Evolutionary conservation across 2,113 vertebrate species (phyloP).

Genomic region (Micromys minutus): DNA sequence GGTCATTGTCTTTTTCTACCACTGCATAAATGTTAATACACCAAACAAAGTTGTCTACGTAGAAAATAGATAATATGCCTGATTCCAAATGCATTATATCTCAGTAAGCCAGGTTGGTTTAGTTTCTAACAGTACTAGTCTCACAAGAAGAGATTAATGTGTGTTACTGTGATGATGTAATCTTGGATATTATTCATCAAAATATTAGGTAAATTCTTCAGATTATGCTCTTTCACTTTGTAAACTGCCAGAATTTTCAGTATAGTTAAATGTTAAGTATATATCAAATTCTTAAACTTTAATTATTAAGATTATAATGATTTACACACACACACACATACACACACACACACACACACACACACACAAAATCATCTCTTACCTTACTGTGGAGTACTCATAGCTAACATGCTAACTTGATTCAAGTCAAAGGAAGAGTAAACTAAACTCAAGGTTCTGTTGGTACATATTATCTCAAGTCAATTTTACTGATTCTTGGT

Average conservation of each 20-base stretch:
- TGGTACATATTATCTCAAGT: neutral
- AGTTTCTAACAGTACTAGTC: neutral
- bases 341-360: no score
- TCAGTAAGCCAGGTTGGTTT: neutral
- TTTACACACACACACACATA: no score
- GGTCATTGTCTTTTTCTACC: neutral
- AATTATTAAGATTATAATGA: neutral
- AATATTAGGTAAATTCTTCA: neutral
- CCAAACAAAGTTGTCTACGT: neutral
- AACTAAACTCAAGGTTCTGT: neutral
- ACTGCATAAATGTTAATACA: neutral
- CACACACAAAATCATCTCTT: no score
- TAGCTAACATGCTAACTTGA: neutral
- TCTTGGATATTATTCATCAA: neutral
- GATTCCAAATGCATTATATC: accelerated
- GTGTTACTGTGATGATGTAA: no score
- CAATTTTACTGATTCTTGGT: neutral
- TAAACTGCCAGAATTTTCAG: neutral
- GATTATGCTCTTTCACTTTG: neutral
- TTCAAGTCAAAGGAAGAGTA: neutral
- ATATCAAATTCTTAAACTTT: neutral
- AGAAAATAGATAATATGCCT: no score
- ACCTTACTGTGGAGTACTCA: neutral
- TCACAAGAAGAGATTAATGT: neutral
- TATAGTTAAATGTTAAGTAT: neutral